A percentile compares a stretch with the other conserved stretches of the same genome.
These are phyloP conservation scores for Antheraea pernyi DNA, from an alignment of 1,140 invertebrate genomes.

Conservation along the genomic window DNA sequence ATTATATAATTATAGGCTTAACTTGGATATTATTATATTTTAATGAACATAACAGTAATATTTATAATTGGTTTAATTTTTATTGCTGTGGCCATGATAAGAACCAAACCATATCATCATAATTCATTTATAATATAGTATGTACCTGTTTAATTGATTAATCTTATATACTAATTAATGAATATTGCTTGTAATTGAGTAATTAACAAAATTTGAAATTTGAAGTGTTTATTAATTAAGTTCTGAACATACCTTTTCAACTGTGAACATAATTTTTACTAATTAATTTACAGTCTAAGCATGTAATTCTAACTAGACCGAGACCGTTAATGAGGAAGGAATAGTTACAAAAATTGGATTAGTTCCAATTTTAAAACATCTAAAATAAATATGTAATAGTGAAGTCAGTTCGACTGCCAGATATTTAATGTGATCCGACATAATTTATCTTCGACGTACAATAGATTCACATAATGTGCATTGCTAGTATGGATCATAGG, in stretches of 20 bases:
- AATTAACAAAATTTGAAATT: not conserved
- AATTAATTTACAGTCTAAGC: not conserved
- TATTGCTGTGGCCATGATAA: not conserved
- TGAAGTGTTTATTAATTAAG: not conserved
- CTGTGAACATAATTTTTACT: not conserved
- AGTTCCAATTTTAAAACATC: constrained; percentile 70
- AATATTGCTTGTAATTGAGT: not conserved
- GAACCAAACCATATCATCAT: not conserved
- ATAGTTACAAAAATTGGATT: constrained; percentile 64
- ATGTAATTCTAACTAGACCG: constrained; percentile 11
- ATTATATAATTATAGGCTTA: not conserved
- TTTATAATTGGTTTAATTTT: not conserved
- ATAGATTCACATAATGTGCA: not conserved
- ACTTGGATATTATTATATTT: constrained; percentile 13
- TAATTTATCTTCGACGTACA: not conserved
- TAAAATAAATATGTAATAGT: constrained; percentile 63
- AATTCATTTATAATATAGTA: too few relatives aligned
- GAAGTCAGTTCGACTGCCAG: constrained; percentile 27
- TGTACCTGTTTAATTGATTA: too few relatives aligned
- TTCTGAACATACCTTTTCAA: constrained; percentile 18
- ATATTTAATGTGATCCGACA: constrained; percentile 4
- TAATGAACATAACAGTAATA: constrained; percentile 18
- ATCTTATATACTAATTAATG: not conserved
- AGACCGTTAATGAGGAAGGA: constrained; percentile 42
- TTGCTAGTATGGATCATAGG: not conserved